phyloP scores from a whole-genome alignment of 2,888 invertebrate species.

The Coelinius sp. region DNA sequence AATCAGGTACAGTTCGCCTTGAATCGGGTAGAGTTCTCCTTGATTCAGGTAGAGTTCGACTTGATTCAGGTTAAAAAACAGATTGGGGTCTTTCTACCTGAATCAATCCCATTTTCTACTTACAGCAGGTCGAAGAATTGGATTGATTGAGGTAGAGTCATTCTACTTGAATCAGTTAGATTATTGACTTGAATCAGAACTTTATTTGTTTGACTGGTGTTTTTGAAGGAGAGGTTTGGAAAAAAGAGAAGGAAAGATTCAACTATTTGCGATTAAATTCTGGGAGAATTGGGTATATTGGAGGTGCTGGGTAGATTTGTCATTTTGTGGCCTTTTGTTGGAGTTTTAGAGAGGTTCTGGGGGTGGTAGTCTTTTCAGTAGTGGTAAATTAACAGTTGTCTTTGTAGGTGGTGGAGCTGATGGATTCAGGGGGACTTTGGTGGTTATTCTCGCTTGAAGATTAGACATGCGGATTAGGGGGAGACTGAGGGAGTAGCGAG shows the following conservation, averaged over 20 bases:
- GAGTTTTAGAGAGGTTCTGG: background rate
- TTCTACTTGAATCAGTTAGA: too few relatives aligned
- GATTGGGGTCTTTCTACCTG: too few relatives aligned
- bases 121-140: too few relatives aligned
- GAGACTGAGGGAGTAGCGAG: constrained; percentile 30
- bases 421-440: background rate
- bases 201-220: too few relatives aligned
- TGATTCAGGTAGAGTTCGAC: too few relatives aligned
- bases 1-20: too few relatives aligned
- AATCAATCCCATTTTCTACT: too few relatives aligned
- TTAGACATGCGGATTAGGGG: background rate
- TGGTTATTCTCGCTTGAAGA: background rate
- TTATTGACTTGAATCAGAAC: too few relatives aligned
- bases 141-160: too few relatives aligned
- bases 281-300: background rate
- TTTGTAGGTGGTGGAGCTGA: background rate
- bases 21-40: too few relatives aligned
- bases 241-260: constrained; percentile 36
- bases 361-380: background rate
- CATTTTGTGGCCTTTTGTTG: constrained; percentile 4
- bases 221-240: too few relatives aligned
- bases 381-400: background rate
- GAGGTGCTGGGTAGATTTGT: background rate
- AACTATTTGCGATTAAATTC: constrained; percentile 8
- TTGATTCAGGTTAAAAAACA: too few relatives aligned